These are phyloP conservation scores for Urosaurus nigricauda DNA, from an alignment of 2,797 vertebrate genomes.

Conservation along the genomic window DNA sequence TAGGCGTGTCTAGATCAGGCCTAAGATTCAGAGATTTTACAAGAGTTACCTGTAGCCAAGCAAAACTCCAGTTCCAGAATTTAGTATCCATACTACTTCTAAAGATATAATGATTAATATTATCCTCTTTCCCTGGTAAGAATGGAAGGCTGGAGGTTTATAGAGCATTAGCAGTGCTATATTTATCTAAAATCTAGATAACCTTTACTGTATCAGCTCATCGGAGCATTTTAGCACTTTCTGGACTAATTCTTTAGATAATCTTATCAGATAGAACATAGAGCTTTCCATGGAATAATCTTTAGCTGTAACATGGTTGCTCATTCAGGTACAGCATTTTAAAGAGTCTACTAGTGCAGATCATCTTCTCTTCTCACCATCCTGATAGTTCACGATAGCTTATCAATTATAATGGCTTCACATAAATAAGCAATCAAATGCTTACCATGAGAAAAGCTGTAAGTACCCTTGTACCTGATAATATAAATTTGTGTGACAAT, in stretches of 20 bases:
- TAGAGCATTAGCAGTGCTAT: background rate
- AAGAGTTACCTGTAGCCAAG: background rate
- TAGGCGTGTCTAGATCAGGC: too few relatives aligned
- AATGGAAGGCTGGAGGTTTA: background rate
- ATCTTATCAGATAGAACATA: constrained; percentile 1
- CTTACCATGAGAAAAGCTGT: constrained; percentile 17
- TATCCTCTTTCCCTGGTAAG: too few relatives aligned
- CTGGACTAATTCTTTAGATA: constrained; percentile 2
- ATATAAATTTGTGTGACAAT: constrained; percentile 1
- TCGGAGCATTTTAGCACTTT: constrained; percentile 5
- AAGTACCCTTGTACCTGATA: background rate
- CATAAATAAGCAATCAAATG: constrained; percentile 12
- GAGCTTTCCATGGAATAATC: background rate
- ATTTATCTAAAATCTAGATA: constrained; percentile 8
- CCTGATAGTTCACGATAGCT: constrained; percentile 1
- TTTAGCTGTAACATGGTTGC: background rate
- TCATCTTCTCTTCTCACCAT: background rate
- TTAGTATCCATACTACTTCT: background rate
- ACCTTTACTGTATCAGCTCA: constrained; percentile 14
- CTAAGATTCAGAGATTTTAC: background rate
- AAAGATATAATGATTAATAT: background rate
- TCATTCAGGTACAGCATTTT: background rate
- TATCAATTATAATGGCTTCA: constrained; percentile 1
- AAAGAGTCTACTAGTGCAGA: constrained; percentile 10
- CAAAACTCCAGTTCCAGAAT: background rate